These are phyloP conservation scores for Anolis sagrei DNA, from an alignment of 2,113 vertebrate species.

Conservation along the genomic window DNA sequence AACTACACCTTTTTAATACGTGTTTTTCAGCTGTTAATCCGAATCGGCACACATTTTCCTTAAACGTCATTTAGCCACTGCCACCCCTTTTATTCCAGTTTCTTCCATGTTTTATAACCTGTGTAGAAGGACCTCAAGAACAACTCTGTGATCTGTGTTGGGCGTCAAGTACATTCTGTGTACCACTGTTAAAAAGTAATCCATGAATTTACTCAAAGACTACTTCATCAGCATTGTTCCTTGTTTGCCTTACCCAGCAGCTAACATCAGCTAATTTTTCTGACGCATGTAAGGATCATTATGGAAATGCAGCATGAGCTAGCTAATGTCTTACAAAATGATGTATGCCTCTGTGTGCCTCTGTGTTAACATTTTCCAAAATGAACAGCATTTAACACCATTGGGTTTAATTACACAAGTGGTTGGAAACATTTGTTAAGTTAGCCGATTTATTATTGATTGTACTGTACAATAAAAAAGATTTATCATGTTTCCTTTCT, in stretches of 20 bases:
- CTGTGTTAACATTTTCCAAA: background rate
- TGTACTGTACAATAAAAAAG: background rate
- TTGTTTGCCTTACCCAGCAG: too few relatives aligned
- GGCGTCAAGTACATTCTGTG: too few relatives aligned
- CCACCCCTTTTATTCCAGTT: too few relatives aligned
- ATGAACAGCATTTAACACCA: background rate
- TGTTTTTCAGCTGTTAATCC: too few relatives aligned
- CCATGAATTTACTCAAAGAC: background rate
- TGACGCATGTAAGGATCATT: background rate
- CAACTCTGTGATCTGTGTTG: too few relatives aligned
- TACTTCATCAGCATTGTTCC: background rate
- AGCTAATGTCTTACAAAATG: background rate
- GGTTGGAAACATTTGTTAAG: conserved; percentile 3
- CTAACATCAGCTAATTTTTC: background rate
- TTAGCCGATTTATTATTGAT: conserved; percentile 9
- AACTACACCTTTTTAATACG: too few relatives aligned
- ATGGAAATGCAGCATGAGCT: background rate
- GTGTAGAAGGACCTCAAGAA: too few relatives aligned
- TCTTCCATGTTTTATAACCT: too few relatives aligned
- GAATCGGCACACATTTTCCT: too few relatives aligned
- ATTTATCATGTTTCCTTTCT: background rate
- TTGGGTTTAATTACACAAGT: background rate
- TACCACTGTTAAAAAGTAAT: background rate
- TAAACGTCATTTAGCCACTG: too few relatives aligned
- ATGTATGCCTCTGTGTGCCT: background rate